Evolutionary conservation across 2,113 vertebrate species (phyloP).

Genomic region (Tragelaphus scriptus): DNA sequence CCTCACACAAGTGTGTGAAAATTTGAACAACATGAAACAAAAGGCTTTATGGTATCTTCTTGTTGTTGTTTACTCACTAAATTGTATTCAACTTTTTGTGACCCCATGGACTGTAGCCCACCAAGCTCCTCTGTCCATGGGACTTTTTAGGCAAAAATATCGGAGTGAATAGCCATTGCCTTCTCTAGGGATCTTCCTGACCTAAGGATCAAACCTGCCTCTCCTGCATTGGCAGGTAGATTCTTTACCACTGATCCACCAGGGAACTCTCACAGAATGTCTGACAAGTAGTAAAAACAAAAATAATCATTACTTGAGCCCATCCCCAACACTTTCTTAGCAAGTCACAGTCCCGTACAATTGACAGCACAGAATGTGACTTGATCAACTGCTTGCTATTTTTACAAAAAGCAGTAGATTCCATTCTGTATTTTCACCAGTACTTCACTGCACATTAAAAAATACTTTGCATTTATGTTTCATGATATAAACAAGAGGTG

Average conservation of each 20-base stretch:
- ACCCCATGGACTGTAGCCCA: neutral
- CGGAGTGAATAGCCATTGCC: neutral
- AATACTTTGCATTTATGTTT: conserved; percentile 33
- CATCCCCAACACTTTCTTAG: neutral
- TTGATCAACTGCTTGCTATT: neutral
- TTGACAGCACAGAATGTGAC: neutral
- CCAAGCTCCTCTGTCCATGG: neutral
- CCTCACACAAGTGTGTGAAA: neutral
- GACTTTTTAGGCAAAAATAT: neutral
- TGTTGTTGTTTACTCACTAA: neutral
- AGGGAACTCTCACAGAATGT: neutral
- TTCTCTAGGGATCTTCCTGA: neutral
- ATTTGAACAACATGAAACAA: neutral
- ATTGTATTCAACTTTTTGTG: neutral
- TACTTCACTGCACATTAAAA: conserved; percentile 3
- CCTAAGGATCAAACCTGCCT: neutral
- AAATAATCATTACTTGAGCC: neutral
- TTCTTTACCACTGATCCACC: neutral
- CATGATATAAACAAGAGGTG: conserved; percentile 25
- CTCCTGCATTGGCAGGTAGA: neutral
- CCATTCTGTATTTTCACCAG: neutral
- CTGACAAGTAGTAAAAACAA: neutral
- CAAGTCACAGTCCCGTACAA: neutral
- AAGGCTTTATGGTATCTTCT: neutral
- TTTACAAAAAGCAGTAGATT: neutral